phyloP scores from a whole-genome alignment of 1,140 invertebrate genomes.

The Bombus difficillimus region DNA sequence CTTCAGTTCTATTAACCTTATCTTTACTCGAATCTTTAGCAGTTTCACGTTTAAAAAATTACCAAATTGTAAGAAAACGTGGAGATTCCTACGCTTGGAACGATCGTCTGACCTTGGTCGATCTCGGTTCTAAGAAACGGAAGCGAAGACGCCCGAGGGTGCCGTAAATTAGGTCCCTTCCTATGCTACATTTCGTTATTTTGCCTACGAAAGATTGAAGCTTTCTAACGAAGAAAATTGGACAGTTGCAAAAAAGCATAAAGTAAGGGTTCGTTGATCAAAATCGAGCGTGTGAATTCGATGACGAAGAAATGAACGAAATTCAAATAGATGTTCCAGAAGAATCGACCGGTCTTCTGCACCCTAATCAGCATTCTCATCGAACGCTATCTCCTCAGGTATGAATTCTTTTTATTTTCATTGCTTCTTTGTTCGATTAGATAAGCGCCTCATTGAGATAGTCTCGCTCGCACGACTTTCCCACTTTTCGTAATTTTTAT shows the following conservation, averaged over 20 bases:
- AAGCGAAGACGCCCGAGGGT: too few species aligned
- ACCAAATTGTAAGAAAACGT: not conserved
- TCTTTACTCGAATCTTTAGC: not conserved
- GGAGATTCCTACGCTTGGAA: not conserved
- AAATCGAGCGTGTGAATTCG: not conserved
- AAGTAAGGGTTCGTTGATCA: too few species aligned
- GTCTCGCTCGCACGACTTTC: not conserved
- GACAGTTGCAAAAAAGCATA: not conserved
- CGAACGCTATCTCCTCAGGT: slow-evolving; percentile 11
- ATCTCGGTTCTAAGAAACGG: too few species aligned
- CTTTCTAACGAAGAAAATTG: not conserved
- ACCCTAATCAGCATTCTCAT: not conserved
- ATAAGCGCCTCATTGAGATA: slow-evolving; percentile 1
- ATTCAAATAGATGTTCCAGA: not conserved
- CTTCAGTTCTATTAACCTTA: too few species aligned
- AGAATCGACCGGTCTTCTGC: slow-evolving; percentile 17
- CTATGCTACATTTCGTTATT: too few species aligned
- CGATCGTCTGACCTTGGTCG: too few species aligned
- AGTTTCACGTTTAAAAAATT: not conserved
- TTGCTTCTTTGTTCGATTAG: slow-evolving; percentile 10
- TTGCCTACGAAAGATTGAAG: too few species aligned
- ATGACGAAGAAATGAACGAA: not conserved
- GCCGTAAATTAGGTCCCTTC: too few species aligned
- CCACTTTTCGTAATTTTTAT: not conserved
- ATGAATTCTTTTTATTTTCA: slow-evolving; percentile 18